These are phyloP conservation scores for Encarsia formosa DNA, from an alignment of 2,888 invertebrate species.

Conservation along the genomic window DNA sequence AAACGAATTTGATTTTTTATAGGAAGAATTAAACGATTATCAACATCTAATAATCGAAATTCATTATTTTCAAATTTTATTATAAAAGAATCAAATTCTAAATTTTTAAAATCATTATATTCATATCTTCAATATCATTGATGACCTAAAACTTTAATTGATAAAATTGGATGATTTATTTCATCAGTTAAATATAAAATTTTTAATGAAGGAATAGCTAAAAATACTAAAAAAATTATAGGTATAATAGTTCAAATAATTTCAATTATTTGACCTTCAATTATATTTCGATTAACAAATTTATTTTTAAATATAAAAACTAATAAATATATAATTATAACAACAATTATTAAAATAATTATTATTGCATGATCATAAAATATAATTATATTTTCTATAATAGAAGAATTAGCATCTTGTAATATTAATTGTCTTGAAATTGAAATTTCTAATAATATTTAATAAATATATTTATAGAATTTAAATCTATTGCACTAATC, in stretches of 20 bases:
- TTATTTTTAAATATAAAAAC: conserved; percentile 57
- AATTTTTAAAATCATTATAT: conserved; percentile 60
- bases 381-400: conserved; percentile 65
- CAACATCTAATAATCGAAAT: conserved; percentile 63
- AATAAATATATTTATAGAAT: no score
- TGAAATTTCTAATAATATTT: conserved; percentile 7
- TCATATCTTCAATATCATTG: conserved; percentile 68
- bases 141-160: conserved; percentile 62
- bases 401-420: conserved; percentile 61
- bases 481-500: no score
- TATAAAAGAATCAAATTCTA: conserved; percentile 64
- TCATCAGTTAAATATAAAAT: conserved; percentile 62
- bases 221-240: conserved; percentile 60
- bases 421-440: conserved; percentile 36
- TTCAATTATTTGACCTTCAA: conserved; percentile 62
- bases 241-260: conserved; percentile 63
- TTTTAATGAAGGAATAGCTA: conserved; percentile 61
- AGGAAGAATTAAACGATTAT: conserved; percentile 60
- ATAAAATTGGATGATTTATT: conserved; percentile 57
- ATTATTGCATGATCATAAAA: conserved; percentile 62
- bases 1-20: conserved; percentile 62
- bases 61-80: conserved; percentile 51
- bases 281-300: conserved; percentile 57
- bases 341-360: conserved; percentile 61
- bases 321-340: conserved; percentile 59